phyloP scores from a whole-genome alignment of 2,113 vertebrate species.

The Hirundichthys speculiger region DNA sequence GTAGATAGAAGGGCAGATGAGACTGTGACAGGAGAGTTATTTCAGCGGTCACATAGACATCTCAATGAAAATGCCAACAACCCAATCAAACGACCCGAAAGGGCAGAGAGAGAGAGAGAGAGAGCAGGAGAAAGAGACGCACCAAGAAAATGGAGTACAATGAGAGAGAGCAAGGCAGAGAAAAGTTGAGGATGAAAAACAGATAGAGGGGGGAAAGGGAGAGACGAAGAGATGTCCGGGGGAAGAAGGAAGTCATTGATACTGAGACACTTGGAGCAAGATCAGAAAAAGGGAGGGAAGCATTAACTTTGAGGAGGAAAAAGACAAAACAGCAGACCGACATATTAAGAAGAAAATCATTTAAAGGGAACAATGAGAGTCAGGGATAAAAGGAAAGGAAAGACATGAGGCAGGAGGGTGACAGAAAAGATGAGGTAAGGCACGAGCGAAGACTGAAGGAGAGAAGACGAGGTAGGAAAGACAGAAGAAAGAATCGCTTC shows the following conservation, averaged over 20 bases:
- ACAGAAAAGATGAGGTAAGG: constrained; percentile 31
- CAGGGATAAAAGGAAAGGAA: constrained; percentile 27
- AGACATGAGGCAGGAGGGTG: constrained; percentile 35
- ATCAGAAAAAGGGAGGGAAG: background rate
- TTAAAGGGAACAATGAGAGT: constrained; percentile 18
- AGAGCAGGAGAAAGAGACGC: constrained; percentile 24
- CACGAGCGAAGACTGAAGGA: constrained; percentile 22
- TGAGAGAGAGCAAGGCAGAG: constrained; percentile 10
- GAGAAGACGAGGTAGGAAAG: constrained; percentile 21
- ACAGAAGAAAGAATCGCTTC: constrained; percentile 18
- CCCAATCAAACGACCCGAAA: constrained; percentile 77
- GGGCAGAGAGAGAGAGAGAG: constrained; percentile 71
- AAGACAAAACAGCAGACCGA: constrained; percentile 1
- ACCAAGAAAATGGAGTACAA: constrained; percentile 7
- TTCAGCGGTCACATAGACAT: constrained; percentile 72
- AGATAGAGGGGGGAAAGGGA: background rate
- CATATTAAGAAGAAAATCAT: constrained; percentile 18
- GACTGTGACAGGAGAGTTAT: constrained; percentile 70
- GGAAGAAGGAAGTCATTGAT: background rate
- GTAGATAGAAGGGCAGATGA: constrained; percentile 57
- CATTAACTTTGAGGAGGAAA: constrained; percentile 7
- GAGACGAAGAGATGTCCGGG: background rate
- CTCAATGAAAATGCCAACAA: constrained; percentile 78
- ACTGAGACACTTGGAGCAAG: background rate
- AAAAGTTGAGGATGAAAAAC: constrained; percentile 17